Conservation (phyloP, 2,888 invertebrate species). For the Ophioninae sp. region DNA sequence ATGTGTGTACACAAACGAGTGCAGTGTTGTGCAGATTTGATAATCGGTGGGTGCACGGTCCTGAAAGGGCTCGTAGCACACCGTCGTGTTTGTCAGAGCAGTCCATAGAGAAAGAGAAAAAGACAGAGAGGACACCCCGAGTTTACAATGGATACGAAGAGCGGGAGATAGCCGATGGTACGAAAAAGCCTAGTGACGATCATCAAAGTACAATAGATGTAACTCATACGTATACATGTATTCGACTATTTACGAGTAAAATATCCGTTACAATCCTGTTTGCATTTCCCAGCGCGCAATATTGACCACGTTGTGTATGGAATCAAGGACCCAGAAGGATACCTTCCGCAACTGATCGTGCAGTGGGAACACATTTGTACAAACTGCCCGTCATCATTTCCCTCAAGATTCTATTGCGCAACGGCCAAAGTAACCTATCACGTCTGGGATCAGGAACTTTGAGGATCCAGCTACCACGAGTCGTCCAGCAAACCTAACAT, state of each 20-base stretch:
- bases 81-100: conserved; percentile 37
- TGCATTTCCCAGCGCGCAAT: conserved; percentile 70
- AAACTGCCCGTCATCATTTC: background rate
- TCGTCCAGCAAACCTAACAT: background rate
- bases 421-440: background rate
- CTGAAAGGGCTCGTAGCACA: background rate
- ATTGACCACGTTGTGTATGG: conserved; percentile 69
- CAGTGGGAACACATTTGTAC: background rate
- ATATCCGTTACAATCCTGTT: conserved; percentile 73
- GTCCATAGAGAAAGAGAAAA: background rate
- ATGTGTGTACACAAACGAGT: conserved; percentile 40
- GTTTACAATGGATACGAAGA: conserved; percentile 22
- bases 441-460: conserved; percentile 49
- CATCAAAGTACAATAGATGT: conserved; percentile 33
- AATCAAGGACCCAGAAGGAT: conserved; percentile 45
- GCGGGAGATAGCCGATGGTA: conserved; percentile 16
- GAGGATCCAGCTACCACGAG: background rate
- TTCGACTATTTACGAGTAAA: conserved; percentile 70
- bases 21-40: conserved; percentile 17
- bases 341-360: conserved; percentile 18
- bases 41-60: background rate
- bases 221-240: conserved; percentile 55
- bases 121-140: background rate
- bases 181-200: conserved; percentile 13
- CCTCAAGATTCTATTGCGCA: background rate